These are phyloP conservation scores for Philypnodon macrostomus DNA, from an alignment of 2,797 vertebrate species.

Conservation along the genomic window DNA sequence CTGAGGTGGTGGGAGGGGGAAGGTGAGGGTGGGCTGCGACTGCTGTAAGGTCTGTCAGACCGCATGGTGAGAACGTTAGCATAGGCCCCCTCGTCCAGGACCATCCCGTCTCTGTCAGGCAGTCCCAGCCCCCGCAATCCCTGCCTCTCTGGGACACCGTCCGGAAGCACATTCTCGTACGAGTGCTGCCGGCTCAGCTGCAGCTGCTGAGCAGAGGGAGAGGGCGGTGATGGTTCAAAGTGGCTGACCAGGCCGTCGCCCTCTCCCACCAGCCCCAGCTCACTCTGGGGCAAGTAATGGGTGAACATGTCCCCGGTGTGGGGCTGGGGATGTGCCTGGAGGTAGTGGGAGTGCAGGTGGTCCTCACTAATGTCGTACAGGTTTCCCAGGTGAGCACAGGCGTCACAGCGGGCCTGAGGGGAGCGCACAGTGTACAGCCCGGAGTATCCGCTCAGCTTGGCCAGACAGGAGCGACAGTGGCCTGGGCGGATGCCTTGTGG, in stretches of 20 bases:
- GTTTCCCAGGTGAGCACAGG: conserved; percentile 89
- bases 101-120: conserved; percentile 83
- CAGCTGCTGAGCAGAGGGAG: conserved; percentile 79
- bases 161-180: conserved; percentile 91
- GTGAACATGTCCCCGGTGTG: conserved; percentile 75
- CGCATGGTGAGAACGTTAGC: conserved; percentile 90
- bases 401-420: conserved; percentile 90
- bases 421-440: conserved; percentile 89
- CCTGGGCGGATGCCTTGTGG: conserved; percentile 70
- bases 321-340: conserved; percentile 49
- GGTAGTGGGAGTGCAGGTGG: conserved; percentile 85
- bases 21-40: conserved; percentile 76
- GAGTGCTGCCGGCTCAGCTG: conserved; percentile 91
- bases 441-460: conserved; percentile 86
- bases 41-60: conserved; percentile 87
- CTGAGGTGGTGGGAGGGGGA: conserved; percentile 83
- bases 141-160: conserved; percentile 79
- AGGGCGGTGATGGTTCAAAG: conserved; percentile 79
- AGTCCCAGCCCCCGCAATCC: conserved; percentile 74
- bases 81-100: conserved; percentile 88
- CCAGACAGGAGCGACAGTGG: conserved; percentile 94
- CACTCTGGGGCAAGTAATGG: conserved; percentile 78
- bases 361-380: conserved; percentile 98
- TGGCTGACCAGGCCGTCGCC: conserved; percentile 87
- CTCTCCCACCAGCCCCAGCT: conserved; percentile 77